Conservation (phyloP, 2,113 vertebrate genomes). For the Saccopteryx leptura region DNA sequence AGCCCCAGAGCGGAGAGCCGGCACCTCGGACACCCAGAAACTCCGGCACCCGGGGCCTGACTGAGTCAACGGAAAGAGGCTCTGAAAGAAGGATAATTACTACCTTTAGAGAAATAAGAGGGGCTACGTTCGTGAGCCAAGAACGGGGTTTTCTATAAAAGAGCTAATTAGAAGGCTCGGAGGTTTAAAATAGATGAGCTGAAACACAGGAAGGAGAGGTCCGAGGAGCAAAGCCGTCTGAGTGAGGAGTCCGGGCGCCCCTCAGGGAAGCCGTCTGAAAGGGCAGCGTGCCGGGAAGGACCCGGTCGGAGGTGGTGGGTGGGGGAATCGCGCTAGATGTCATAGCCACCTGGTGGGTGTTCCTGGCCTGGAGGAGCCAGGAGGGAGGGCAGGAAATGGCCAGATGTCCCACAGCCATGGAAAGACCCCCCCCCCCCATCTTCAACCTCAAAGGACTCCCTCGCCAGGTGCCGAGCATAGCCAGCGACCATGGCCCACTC, state of each 20-base stretch:
- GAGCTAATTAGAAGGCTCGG: constrained; percentile 71
- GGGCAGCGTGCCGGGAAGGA: neutral
- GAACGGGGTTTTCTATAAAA: constrained; percentile 70
- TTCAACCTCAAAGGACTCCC: neutral
- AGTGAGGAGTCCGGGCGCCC: neutral
- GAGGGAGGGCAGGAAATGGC: rapidly evolving
- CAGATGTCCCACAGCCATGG: rapidly evolving
- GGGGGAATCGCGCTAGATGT: neutral
- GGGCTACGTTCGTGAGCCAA: constrained; percentile 52
- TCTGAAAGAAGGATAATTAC: constrained; percentile 67
- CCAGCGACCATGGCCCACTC: rapidly evolving
- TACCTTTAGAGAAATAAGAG: constrained; percentile 63
- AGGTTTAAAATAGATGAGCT: constrained; percentile 59
- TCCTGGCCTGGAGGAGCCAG: too few species aligned
- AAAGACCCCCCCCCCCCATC: too few species aligned
- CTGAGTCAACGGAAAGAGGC: constrained; percentile 25
- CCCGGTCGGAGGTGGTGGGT: rapidly evolving
- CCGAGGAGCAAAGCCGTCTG: neutral
- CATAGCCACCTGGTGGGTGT: rapidly evolving
- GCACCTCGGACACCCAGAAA: neutral
- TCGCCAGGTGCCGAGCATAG: rapidly evolving
- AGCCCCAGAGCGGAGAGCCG: rapidly evolving
- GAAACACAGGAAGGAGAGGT: constrained; percentile 14
- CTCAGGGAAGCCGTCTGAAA: rapidly evolving
- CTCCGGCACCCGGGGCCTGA: neutral